Conservation (phyloP, 30 jellyfish, hydroid and myxozoan genomes). For the Pseudorhiza aurosa region DNA sequence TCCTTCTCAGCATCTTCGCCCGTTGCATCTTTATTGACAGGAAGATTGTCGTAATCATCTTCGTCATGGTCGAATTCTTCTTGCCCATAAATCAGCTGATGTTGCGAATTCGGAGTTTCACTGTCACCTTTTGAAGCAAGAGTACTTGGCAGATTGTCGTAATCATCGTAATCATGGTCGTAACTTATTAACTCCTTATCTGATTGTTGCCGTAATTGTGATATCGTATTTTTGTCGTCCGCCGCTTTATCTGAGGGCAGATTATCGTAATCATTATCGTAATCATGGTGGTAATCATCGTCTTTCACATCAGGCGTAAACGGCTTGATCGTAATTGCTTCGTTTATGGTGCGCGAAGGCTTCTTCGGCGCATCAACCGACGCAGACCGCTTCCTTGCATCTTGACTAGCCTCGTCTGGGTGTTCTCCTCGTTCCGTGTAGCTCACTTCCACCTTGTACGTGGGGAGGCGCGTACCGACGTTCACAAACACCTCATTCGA, state of each 20-base stretch:
- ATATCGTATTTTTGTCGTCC: neutral
- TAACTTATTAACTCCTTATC: neutral
- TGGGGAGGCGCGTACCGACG: conserved; percentile 40
- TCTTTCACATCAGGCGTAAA: neutral
- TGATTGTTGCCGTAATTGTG: neutral
- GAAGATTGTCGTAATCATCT: conserved; percentile 70
- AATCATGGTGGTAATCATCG: conserved; percentile 4
- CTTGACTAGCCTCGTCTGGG: neutral
- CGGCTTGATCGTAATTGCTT: conserved; percentile 30
- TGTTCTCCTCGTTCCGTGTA: conserved; percentile 1
- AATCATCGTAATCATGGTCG: conserved; percentile 61
- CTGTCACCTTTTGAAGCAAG: neutral
- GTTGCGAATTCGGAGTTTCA: no score
- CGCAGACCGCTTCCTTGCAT: neutral
- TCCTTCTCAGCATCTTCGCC: conserved; percentile 12
- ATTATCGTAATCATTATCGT: conserved; percentile 11
- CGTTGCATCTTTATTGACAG: conserved; percentile 8
- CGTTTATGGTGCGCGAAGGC: conserved; percentile 44
- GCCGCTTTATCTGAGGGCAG: neutral
- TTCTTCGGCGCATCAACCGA: conserved; percentile 53
- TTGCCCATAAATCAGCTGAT: no score
- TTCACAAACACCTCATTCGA: conserved; percentile 17
- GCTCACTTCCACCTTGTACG: conserved; percentile 48
- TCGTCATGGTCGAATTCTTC: conserved; percentile 24
- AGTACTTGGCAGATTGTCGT: conserved; percentile 59